Evolutionary conservation across 2,113 vertebrate species (phyloP).

Genomic region (Collichthys lucidus): DNA sequence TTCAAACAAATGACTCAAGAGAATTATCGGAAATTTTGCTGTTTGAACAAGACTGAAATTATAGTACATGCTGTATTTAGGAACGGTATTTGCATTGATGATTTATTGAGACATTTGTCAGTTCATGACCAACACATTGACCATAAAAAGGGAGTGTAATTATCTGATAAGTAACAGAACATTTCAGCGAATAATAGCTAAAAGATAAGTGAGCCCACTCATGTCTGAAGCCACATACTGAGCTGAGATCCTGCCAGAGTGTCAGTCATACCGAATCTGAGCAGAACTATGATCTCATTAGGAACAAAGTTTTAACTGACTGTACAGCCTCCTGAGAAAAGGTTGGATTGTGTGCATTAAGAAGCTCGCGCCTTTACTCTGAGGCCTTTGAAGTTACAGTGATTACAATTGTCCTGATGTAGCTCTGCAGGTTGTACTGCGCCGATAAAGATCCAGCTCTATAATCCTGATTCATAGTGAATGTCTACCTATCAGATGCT

Average conservation of each 20-base stretch:
- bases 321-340: not conserved
- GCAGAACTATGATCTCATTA: conserved; percentile 17
- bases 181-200: conserved; percentile 8
- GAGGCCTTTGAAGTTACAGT: conserved; percentile 26
- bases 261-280: conserved; percentile 32
- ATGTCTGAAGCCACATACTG: not conserved
- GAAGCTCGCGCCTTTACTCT: conserved; percentile 10
- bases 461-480: conserved; percentile 74
- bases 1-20: not conserved
- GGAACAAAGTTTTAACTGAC: conserved; percentile 31
- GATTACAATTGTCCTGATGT: conserved; percentile 49
- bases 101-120: not conserved
- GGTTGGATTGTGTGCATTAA: not conserved
- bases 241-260: conserved; percentile 22
- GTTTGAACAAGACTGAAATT: not conserved
- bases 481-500: conserved; percentile 71
- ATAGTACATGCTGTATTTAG: not conserved
- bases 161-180: not conserved
- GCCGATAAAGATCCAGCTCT: conserved; percentile 68
- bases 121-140: not conserved
- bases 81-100: not conserved
- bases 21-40: not conserved
- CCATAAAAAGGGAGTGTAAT: not conserved
- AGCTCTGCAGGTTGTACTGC: conserved; percentile 60
- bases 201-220: conserved; percentile 8